Percentiles rank a stretch among this genome's conserved stretches.
These are phyloP conservation scores for Crotalus tigris DNA, from an alignment of 2,113 vertebrate genomes.

Conservation along the genomic window DNA sequence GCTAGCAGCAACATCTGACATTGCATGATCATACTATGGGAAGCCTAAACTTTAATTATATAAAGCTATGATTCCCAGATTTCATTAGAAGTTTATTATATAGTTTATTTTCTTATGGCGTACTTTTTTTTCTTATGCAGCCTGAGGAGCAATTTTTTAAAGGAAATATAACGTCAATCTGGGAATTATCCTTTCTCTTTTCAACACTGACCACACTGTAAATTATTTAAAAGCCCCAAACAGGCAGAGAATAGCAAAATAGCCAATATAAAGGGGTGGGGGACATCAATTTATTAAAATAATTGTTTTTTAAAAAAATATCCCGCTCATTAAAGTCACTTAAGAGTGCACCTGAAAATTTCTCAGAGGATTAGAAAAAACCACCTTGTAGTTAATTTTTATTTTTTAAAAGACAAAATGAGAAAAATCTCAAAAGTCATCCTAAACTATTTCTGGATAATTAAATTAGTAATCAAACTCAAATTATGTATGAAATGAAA, in stretches of 20 bases:
- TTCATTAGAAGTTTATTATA: neutral
- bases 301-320: neutral
- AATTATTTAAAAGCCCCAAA: neutral
- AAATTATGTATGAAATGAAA: neutral
- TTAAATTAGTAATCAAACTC: neutral
- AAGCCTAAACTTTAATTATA: neutral
- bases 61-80: neutral
- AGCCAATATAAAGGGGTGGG: neutral
- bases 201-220: neutral
- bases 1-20: neutral
- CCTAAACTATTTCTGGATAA: neutral
- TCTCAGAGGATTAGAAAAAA: neutral
- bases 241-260: neutral
- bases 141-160: neutral
- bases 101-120: neutral
- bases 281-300: neutral
- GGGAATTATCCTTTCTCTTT: neutral
- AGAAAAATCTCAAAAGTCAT: neutral
- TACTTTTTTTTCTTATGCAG: neutral
- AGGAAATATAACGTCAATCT: neutral
- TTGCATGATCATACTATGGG: neutral
- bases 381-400: neutral
- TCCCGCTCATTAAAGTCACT: neutral
- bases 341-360: neutral
- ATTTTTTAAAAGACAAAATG: neutral